phyloP scores from a whole-genome alignment of 2,797 vertebrate genomes.

The Anguilla pacifica region DNA sequence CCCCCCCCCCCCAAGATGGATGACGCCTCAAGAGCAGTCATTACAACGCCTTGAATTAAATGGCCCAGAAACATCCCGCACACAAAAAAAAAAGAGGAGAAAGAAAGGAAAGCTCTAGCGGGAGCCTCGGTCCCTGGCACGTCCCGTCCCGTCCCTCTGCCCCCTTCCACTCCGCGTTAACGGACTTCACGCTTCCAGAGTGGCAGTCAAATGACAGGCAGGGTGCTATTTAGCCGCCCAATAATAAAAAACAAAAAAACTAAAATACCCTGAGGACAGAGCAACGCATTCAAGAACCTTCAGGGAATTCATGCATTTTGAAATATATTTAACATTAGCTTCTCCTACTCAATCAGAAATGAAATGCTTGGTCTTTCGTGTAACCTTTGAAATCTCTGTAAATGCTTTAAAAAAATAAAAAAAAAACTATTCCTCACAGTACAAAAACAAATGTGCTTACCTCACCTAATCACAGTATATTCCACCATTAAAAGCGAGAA shows the following conservation, averaged over 20 bases:
- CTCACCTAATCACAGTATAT: background rate
- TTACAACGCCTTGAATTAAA: constrained; percentile 43
- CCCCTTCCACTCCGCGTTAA: constrained; percentile 51
- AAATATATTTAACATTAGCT: background rate
- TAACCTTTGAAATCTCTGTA: background rate
- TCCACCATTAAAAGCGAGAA: background rate
- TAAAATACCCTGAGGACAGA: background rate
- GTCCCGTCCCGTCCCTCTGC: constrained; percentile 23
- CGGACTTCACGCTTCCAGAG: constrained; percentile 46
- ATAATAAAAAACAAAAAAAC: background rate
- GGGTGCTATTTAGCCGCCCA: constrained; percentile 56
- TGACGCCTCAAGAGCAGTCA: background rate
- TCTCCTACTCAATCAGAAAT: background rate
- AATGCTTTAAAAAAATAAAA: background rate
- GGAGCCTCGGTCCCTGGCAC: constrained; percentile 22
- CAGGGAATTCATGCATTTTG: background rate
- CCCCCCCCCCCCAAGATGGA: background rate
- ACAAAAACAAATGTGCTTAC: background rate
- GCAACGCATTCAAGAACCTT: background rate
- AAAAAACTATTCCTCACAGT: background rate
- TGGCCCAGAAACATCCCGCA: constrained; percentile 50
- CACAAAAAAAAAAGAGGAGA: background rate
- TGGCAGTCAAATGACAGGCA: constrained; percentile 5
- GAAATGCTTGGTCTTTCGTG: background rate
- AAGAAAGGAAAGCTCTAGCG: background rate